Percentiles rank a stretch among this genome's conserved stretches.
These are phyloP conservation scores for Helicoverpa assulta DNA, from an alignment of 2,888 invertebrate genomes.

Conservation along the genomic window DNA sequence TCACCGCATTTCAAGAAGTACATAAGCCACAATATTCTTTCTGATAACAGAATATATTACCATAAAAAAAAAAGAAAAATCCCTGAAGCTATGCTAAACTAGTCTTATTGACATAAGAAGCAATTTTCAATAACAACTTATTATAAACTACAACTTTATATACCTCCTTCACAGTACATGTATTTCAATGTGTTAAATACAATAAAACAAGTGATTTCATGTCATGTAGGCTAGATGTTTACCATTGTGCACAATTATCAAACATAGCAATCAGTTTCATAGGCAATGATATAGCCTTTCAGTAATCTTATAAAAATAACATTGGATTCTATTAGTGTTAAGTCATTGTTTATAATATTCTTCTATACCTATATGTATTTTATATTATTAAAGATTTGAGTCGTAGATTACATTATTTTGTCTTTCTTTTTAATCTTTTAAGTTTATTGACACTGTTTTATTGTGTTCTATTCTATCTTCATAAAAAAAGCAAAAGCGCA, in stretches of 20 bases:
- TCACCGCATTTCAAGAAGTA: conserved; percentile 23
- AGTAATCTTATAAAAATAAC: conserved; percentile 39
- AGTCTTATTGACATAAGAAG: conserved; percentile 50
- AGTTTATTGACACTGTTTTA: conserved; percentile 5
- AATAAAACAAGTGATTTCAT: conserved; percentile 31
- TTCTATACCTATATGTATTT: neutral
- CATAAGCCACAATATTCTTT: conserved; percentile 13
- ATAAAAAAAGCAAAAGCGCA: conserved; percentile 28
- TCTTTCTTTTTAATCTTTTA: conserved; percentile 9
- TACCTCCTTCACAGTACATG: conserved; percentile 1
- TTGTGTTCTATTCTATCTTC: conserved; percentile 43
- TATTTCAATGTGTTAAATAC: conserved; percentile 37
- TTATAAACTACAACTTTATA: conserved; percentile 37
- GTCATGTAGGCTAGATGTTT: conserved; percentile 14
- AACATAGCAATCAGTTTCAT: conserved; percentile 26
- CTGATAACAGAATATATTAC: conserved; percentile 7
- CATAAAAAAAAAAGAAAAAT: conserved; percentile 28
- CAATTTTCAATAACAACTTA: conserved; percentile 57
- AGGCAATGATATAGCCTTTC: conserved; percentile 32
- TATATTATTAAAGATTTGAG: neutral
- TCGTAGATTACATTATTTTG: conserved; percentile 5
- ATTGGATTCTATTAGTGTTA: conserved; percentile 24
- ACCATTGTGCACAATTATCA: conserved; percentile 13
- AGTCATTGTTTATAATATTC: conserved; percentile 1
- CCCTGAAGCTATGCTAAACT: conserved; percentile 54